phyloP scores from a whole-genome alignment of 2,888 invertebrate species.

The Sinohyriopsis cumingii region DNA sequence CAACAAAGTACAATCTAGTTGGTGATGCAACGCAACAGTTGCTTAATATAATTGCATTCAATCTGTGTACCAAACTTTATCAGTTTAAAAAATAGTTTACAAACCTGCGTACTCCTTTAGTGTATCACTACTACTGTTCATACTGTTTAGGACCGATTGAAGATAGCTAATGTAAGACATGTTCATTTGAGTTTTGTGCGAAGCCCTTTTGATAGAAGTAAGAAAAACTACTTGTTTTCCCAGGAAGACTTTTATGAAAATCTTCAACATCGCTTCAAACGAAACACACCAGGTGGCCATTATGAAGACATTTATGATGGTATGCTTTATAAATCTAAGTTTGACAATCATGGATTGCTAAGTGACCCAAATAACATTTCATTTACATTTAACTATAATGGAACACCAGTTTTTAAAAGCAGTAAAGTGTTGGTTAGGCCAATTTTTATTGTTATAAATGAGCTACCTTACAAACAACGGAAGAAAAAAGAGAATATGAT shows the following conservation, averaged over 20 bases:
- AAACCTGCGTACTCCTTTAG: constrained; percentile 20
- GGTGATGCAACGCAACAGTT: constrained; percentile 22
- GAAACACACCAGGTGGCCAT: too few species aligned
- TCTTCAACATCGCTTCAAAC: too few species aligned
- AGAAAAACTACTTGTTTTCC: too few species aligned
- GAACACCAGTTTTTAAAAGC: constrained; percentile 21
- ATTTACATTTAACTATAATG: constrained; percentile 16
- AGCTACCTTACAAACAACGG: constrained; percentile 11
- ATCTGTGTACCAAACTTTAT: too few species aligned
- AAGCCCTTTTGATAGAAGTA: too few species aligned
- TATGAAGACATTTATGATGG: too few species aligned
- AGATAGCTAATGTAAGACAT: background rate
- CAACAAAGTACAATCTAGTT: constrained; percentile 9
- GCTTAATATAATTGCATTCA: too few species aligned
- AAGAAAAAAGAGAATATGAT: too few species aligned
- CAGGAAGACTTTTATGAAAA: too few species aligned
- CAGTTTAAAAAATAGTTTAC: too few species aligned
- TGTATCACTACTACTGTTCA: constrained; percentile 10
- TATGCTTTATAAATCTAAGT: too few species aligned
- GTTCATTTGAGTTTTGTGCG: too few species aligned
- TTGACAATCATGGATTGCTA: constrained; percentile 1
- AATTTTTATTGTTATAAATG: constrained; percentile 18
- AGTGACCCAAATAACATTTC: constrained; percentile 9
- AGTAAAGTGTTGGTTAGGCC: constrained; percentile 16
- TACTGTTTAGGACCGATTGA: constrained; percentile 4